Base-by-base conservation (phyloP, 64 coral and sea anemone species). In the Cladopsammia gracilis region DNA sequence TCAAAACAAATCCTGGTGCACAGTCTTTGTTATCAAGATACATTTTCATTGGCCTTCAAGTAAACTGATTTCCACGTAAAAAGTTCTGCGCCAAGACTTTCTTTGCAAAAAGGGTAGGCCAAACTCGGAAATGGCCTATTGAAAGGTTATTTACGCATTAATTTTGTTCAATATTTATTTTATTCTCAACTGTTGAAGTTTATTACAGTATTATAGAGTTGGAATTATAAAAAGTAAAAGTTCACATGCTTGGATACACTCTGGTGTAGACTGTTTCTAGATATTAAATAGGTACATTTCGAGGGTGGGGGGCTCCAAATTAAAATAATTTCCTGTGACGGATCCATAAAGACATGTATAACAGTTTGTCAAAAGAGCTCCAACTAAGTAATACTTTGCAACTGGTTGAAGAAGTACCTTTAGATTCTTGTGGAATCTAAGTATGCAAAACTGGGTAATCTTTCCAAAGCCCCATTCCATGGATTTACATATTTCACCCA, bases 321-420 rank as follows among this genome's bases (percentile, higher is more conserved):
- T 48, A 77, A 77, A 77, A 77, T 77, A 77, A 48, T 12, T 77
- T 52, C 74, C 74, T 49, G 74, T 77, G 74, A 77, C 43, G 20
- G 74, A 77, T 9, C 74, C 74, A 23, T 77, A 83, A 48, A 83
- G 20, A 48, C 79, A 83, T 45, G 79, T 83, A 50, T 83, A 57
- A 57, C 57, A 83, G 79, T 83, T 83, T 5, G 50, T 61, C 50
- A 88, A 62, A 23, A 88, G 68, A 58, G 20, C 70, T 44, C 86
- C 47, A 54, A n/a, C n/a, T n/a, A n/a, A n/a, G n/a, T n/a, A n/a
- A n/a, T n/a, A n/a, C n/a, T n/a, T n/a, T n/a, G n/a, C 78, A 82
- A 42, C 7, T 68, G 4, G 65, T 48, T 77, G 74, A 49, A 77
- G 46, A 77, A 77, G 74, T 14, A 77, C 74, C 48, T 77, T 77